Evolutionary conservation across 2,113 vertebrate species (phyloP).

Genomic region (Sorex araneus): DNA sequence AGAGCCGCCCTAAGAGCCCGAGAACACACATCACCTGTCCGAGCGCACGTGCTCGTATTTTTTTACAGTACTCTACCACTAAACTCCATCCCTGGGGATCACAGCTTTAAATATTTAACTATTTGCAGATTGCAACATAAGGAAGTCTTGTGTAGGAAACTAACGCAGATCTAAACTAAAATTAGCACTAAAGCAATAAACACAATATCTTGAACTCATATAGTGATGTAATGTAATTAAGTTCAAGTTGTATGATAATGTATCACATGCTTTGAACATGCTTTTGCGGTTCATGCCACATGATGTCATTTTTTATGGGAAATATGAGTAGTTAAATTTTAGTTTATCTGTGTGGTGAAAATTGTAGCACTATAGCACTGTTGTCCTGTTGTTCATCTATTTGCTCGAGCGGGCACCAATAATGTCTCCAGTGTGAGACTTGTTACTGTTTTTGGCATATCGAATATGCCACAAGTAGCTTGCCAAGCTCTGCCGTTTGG

Average conservation of each 20-base stretch:
- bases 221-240: neutral
- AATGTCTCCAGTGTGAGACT: too few species aligned
- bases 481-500: too few species aligned
- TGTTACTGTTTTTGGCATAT: too few species aligned
- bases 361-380: neutral
- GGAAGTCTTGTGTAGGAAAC: neutral
- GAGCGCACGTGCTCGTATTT: too few species aligned
- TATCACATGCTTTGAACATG: neutral
- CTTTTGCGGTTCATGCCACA: slow-evolving; percentile 30
- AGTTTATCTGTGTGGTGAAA: slow-evolving; percentile 5
- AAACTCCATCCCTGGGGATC: too few species aligned
- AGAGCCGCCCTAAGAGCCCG: too few species aligned
- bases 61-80: too few species aligned
- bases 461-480: too few species aligned
- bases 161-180: neutral
- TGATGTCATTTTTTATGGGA: neutral
- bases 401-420: too few species aligned
- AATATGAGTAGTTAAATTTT: slow-evolving; percentile 44
- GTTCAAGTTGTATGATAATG: neutral
- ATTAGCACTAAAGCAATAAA: neutral
- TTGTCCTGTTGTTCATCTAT: too few species aligned
- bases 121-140: neutral
- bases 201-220: neutral
- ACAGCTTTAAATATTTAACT: neutral
- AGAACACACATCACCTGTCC: too few species aligned